Percentiles rank a stretch among this genome's conserved stretches.
Conservation (phyloP, 2,113 vertebrate genomes). For the Corythaixoides concolor region DNA sequence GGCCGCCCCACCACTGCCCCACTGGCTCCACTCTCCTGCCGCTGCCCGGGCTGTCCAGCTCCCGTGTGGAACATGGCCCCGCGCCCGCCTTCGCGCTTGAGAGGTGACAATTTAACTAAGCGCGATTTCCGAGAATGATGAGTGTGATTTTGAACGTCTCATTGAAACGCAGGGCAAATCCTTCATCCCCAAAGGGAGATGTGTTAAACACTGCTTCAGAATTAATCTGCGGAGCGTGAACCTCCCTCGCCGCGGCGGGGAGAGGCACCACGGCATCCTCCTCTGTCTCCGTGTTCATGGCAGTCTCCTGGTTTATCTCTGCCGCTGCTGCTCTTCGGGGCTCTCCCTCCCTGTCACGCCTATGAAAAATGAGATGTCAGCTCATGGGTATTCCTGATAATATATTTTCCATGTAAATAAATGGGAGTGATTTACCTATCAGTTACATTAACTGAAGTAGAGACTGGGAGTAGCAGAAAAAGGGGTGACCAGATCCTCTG, state of each 20-base stretch:
- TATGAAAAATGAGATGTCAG: not conserved
- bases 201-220: conserved; percentile 17
- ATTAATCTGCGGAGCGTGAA: not conserved
- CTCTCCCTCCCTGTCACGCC: not conserved
- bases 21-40: accelerated
- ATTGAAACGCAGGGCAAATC: conserved; percentile 20
- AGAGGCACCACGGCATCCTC: not conserved
- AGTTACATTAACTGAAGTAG: not conserved
- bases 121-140: not conserved
- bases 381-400: not conserved
- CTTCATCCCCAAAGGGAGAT: conserved; percentile 28
- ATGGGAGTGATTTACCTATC: not conserved
- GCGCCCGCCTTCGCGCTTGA: not conserved
- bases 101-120: conserved; percentile 8
- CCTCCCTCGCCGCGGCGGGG: not conserved
- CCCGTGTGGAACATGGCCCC: accelerated
- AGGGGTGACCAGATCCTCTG: not conserved
- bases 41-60: not conserved
- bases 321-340: not conserved
- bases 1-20: accelerated
- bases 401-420: not conserved
- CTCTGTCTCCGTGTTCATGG: not conserved
- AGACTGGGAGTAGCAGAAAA: not conserved
- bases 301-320: conserved; percentile 11
- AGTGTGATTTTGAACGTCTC: conserved; percentile 29